Base-by-base conservation (phyloP, 2,797 vertebrate species). In the Orientallactaga sibirica region DNA sequence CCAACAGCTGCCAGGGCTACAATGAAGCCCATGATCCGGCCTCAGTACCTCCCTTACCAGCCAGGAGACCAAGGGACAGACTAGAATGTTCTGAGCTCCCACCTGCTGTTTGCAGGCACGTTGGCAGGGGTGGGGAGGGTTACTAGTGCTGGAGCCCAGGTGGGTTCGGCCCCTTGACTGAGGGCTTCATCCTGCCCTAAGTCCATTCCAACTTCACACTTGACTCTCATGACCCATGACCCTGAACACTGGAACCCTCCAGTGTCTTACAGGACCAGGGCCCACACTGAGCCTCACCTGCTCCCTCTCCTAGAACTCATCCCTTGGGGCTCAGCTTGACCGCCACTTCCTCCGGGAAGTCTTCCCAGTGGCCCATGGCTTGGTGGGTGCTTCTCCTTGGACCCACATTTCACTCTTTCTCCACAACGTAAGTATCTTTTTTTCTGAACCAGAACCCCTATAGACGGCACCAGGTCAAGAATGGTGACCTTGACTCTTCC, bases 331-430 rank as follows among this genome's bases (percentile, higher is more conserved):
- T 70, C 80, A 41, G 52, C 20, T 33, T 5, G 5, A 61, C 67
- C 3, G 25, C 20, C 67, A 27, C 86, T 29, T 94, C 87, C 33
- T 94, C 82, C 7, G n/a, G 33, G 79, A 88, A 94, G 86, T 7
- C 61, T 64, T 78, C 82, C 48, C 0, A 0, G 55, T 10, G 20
- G 25, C 19, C 15, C 14, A 7, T 11, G 74, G 14, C 52, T 77
- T 55, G 29, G 33, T 12, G 25, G 58, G 11, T 24, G 67, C 10
- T 2, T 27, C 52, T 55, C 19, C 18, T 43, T 67, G n/a, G 61
- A n/a, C 25, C 58, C 29, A 12, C 27, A 7, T 74, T 22, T 67
- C 8, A 18, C 9, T 25, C 14, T 66, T 52, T 11, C 29, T 77
- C 71, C 37, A 15, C 29, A 11, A 8, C 2, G 3, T 16, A 43